These are phyloP conservation scores for Colletes collaris DNA, from an alignment of 2,888 invertebrate species.

Conservation along the genomic window DNA sequence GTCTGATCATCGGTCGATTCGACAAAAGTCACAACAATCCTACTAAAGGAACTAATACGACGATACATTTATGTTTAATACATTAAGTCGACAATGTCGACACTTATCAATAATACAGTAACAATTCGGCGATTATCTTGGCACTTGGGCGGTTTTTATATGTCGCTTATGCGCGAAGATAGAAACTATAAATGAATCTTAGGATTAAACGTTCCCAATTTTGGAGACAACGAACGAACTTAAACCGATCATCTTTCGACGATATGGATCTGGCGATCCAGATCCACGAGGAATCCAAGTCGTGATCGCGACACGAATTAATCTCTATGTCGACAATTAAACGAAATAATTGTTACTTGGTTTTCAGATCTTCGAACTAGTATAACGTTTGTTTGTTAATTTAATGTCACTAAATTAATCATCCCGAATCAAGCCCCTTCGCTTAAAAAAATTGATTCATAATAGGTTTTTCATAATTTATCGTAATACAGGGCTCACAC, in stretches of 20 bases:
- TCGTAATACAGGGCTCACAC: too few species aligned
- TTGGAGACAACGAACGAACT: background rate
- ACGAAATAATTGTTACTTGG: background rate
- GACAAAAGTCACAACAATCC: background rate
- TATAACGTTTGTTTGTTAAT: too few species aligned
- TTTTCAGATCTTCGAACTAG: too few species aligned
- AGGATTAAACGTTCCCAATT: background rate
- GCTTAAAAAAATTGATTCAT: too few species aligned
- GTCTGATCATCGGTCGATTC: background rate
- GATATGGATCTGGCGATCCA: too few species aligned
- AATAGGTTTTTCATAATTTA: too few species aligned
- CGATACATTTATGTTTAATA: constrained; percentile 5
- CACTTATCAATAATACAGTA: constrained; percentile 17
- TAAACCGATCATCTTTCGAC: background rate
- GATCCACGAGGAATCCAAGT: constrained; percentile 20
- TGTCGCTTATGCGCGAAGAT: constrained; percentile 2
- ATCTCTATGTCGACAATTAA: constrained; percentile 8
- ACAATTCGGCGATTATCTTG: constrained; percentile 35
- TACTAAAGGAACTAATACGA: background rate
- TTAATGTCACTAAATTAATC: too few species aligned
- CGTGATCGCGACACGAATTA: constrained; percentile 4
- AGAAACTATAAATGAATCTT: constrained; percentile 19
- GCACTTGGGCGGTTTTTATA: constrained; percentile 26
- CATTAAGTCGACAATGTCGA: background rate
- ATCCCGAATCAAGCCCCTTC: too few species aligned